Conservation (phyloP, 2,888 invertebrate genomes). For the Nematopogon swammerdamellus region DNA sequence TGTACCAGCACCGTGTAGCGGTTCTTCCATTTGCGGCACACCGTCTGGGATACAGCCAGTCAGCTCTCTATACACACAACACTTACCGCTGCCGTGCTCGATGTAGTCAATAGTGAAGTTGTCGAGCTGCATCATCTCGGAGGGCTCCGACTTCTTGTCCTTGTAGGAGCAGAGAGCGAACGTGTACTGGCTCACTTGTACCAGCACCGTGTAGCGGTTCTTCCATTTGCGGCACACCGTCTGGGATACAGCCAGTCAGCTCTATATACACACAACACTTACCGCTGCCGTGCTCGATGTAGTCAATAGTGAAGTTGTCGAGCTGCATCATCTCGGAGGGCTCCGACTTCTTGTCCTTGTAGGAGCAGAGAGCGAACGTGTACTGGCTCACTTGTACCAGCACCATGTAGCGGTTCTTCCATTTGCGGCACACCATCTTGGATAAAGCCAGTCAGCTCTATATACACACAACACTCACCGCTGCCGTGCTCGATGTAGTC, state of each 20-base stretch:
- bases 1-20: slow-evolving; percentile 98
- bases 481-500: slow-evolving; percentile 97
- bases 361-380: slow-evolving; percentile 99
- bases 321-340: slow-evolving; percentile 99
- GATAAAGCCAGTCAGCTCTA: too few relatives aligned
- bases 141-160: slow-evolving; percentile 98
- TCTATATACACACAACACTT: too few relatives aligned
- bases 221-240: slow-evolving; percentile 99
- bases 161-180: slow-evolving; percentile 99
- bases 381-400: slow-evolving; percentile 99
- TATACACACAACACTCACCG: slow-evolving; percentile 70
- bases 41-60: too few relatives aligned
- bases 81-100: slow-evolving; percentile 88
- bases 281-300: slow-evolving; percentile 95
- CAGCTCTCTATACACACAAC: not conserved
- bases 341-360: slow-evolving; percentile 98
- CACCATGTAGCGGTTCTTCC: slow-evolving; percentile 98
- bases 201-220: slow-evolving; percentile 95
- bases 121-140: slow-evolving; percentile 99
- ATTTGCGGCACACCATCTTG: slow-evolving; percentile 99
- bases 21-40: slow-evolving; percentile 99
- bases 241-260: too few relatives aligned
- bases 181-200: slow-evolving; percentile 99
- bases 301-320: slow-evolving; percentile 99
- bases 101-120: slow-evolving; percentile 99